phyloP scores from a whole-genome alignment of 2,888 invertebrate species.

The Harpalus rubripes region DNA sequence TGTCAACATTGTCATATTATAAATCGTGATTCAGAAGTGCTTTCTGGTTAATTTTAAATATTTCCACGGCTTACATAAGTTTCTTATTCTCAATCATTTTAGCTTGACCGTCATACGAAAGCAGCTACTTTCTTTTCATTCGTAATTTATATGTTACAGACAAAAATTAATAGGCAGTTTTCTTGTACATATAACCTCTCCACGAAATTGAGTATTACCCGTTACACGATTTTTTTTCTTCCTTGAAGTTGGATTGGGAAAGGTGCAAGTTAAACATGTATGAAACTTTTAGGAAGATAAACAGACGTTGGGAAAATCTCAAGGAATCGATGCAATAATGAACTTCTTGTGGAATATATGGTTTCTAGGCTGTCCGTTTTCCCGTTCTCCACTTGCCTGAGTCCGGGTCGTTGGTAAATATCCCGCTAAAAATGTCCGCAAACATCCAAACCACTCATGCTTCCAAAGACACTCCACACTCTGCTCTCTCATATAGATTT shows the following conservation, averaged over 20 bases:
- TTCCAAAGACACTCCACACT: neutral
- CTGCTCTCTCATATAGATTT: neutral
- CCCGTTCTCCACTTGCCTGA: neutral
- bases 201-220: neutral
- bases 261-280: neutral
- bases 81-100: too few relatives aligned
- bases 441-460: neutral
- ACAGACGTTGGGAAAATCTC: conserved; percentile 2
- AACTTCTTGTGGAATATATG: conserved; percentile 7
- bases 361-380: conserved; percentile 1
- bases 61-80: too few relatives aligned
- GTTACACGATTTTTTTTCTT: neutral
- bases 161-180: too few relatives aligned
- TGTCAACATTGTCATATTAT: too few relatives aligned
- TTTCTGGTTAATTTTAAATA: too few relatives aligned
- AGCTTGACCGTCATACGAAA: too few relatives aligned
- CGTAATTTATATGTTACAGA: too few relatives aligned
- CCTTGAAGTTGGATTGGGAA: neutral
- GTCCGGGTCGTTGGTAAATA: conserved; percentile 18
- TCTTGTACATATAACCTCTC: too few relatives aligned
- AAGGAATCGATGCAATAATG: conserved; percentile 23
- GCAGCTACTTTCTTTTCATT: too few relatives aligned
- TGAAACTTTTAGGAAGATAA: conserved; percentile 13
- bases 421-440: conserved; percentile 27
- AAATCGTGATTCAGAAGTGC: too few relatives aligned